These are phyloP conservation scores for Rachycentron canadum DNA, from an alignment of 2,797 vertebrate genomes.

Conservation along the genomic window DNA sequence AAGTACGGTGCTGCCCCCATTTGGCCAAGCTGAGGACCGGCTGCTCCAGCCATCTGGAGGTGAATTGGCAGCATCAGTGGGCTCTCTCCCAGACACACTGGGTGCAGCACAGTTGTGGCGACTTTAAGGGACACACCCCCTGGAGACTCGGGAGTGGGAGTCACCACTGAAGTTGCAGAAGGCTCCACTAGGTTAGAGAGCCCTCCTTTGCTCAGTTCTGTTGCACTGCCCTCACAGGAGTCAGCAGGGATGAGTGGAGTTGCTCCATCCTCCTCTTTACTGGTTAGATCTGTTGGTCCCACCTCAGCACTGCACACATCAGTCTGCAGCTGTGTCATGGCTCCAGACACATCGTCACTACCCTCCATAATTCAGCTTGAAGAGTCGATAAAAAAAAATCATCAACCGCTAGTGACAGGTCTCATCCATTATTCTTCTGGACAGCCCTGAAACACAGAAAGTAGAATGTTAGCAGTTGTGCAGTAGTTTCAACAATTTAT, in stretches of 20 bases:
- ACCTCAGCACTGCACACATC: conserved; percentile 70
- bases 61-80: conserved; percentile 94
- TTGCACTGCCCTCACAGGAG: conserved; percentile 87
- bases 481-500: neutral
- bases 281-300: conserved; percentile 53
- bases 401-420: conserved; percentile 75
- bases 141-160: conserved; percentile 85
- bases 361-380: conserved; percentile 87
- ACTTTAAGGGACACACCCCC: conserved; percentile 94
- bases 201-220: conserved; percentile 90
- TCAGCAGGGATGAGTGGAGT: conserved; percentile 86
- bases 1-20: conserved; percentile 90
- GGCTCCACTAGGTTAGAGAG: conserved; percentile 85
- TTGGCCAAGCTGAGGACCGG: conserved; percentile 88
- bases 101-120: conserved; percentile 94
- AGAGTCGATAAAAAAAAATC: conserved; percentile 51
- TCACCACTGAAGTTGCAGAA: conserved; percentile 84
- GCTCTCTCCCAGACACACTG: conserved; percentile 95
- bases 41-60: conserved; percentile 89
- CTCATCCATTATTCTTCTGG: conserved; percentile 69
- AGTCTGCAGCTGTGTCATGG: conserved; percentile 85
- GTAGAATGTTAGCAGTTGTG: conserved; percentile 11
- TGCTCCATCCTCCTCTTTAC: conserved; percentile 89
- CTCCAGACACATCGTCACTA: conserved; percentile 86
- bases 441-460: conserved; percentile 65